Conservation (phyloP, 2,113 vertebrate genomes). For the Ammodytes marinus region DNA sequence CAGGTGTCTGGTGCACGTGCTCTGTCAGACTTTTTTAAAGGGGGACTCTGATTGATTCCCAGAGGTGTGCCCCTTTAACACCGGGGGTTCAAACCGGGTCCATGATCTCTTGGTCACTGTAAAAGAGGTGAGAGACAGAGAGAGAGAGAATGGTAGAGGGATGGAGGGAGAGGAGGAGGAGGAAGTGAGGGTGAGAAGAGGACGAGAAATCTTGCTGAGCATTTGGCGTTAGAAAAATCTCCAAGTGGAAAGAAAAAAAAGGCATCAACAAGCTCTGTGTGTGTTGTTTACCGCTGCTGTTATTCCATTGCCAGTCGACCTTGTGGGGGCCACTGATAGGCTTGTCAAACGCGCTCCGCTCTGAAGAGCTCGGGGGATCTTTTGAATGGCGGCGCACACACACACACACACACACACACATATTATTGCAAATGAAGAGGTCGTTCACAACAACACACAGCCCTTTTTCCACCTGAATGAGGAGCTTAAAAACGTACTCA, state of each 20-base stretch:
- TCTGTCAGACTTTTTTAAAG: too few species aligned
- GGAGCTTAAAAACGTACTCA: slow-evolving; percentile 2
- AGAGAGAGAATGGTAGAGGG: not conserved
- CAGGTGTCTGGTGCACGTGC: slow-evolving; percentile 20
- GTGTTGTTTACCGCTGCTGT: not conserved
- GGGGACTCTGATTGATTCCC: slow-evolving; percentile 14
- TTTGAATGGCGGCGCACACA: slow-evolving; percentile 13
- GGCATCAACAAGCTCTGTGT: not conserved
- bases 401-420: not conserved
- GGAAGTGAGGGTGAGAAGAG: slow-evolving; percentile 21
- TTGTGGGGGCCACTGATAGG: not conserved
- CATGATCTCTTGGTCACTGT: slow-evolving; percentile 33
- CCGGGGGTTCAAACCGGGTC: slow-evolving; percentile 40
- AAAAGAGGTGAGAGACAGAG: slow-evolving; percentile 39
- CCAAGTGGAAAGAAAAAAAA: not conserved
- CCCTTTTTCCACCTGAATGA: slow-evolving; percentile 9
- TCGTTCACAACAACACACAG: slow-evolving; percentile 35
- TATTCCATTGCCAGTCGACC: not conserved
- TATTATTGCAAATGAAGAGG: slow-evolving; percentile 18
- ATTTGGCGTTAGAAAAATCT: slow-evolving; percentile 22
- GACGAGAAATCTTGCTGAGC: not conserved
- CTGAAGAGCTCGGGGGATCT: slow-evolving; percentile 12
- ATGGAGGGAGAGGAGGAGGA: not conserved
- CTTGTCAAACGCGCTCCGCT: slow-evolving; percentile 18
- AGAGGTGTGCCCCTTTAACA: slow-evolving; percentile 31